phyloP scores from a whole-genome alignment of 2,113 vertebrate species.

The Elephantulus edwardii region DNA sequence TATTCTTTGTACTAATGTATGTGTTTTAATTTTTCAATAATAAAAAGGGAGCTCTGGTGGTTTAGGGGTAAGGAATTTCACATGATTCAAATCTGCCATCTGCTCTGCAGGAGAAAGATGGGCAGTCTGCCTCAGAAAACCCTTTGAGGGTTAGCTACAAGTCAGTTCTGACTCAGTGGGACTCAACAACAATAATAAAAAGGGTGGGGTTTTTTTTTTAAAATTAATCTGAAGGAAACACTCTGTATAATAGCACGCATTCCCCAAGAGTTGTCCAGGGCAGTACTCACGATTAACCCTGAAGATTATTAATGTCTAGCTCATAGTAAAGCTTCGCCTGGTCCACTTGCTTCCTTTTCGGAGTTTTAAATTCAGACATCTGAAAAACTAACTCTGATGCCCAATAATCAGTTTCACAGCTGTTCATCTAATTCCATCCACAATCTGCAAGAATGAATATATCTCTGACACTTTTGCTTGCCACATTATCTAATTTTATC shows the following conservation, averaged over 20 bases:
- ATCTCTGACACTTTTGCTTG: background rate
- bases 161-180: too few relatives aligned
- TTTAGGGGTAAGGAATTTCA: too few relatives aligned
- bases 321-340: background rate
- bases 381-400: conserved; percentile 1
- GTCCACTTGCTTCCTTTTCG: background rate
- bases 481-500: background rate
- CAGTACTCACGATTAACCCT: background rate
- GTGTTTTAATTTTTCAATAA: background rate
- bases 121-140: too few relatives aligned
- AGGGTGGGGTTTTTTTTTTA: background rate
- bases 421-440: background rate
- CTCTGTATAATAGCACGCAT: background rate
- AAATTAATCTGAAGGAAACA: conserved; percentile 5
- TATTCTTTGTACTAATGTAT: background rate
- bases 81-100: too few relatives aligned
- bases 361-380: background rate
- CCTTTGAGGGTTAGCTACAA: too few relatives aligned
- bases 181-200: background rate
- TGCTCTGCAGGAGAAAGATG: too few relatives aligned
- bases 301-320: background rate
- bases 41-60: background rate
- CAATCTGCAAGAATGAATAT: background rate
- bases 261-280: background rate
- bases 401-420: background rate